phyloP scores from a whole-genome alignment of 2,113 vertebrate species.

The Pteruthius melanotis region DNA sequence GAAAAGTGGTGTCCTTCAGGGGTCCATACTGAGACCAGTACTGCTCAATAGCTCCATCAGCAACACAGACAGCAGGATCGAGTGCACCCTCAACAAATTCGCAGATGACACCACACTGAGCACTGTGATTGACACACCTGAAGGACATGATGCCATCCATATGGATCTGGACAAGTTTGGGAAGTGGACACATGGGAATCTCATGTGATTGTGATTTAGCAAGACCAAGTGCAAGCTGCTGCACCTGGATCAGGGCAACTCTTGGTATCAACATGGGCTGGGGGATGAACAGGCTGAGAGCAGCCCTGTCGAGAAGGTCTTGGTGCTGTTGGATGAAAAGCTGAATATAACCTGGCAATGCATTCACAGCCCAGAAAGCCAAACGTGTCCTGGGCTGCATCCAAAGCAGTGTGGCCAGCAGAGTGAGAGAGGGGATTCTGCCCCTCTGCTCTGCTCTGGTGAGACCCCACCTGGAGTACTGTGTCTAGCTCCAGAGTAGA shows the following conservation, averaged over 20 bases:
- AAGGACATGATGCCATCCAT: background rate
- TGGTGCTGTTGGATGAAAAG: background rate
- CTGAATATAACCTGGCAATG: background rate
- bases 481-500: background rate
- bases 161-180: background rate
- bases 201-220: background rate
- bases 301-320: background rate
- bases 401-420: background rate
- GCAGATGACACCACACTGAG: background rate
- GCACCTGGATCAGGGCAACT: background rate
- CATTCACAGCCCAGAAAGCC: background rate
- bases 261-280: background rate
- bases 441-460: background rate
- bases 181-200: background rate
- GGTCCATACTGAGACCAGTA: background rate
- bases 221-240: background rate
- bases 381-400: background rate
- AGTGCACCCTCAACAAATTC: background rate
- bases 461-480: background rate
- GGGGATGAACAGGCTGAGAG: background rate
- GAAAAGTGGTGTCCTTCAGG: background rate
- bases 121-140: background rate
- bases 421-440: background rate
- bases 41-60: background rate
- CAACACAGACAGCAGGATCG: fast-evolving